Base-by-base conservation (phyloP, 2,797 vertebrate species). In the Hydrolagus colliei region DNA sequence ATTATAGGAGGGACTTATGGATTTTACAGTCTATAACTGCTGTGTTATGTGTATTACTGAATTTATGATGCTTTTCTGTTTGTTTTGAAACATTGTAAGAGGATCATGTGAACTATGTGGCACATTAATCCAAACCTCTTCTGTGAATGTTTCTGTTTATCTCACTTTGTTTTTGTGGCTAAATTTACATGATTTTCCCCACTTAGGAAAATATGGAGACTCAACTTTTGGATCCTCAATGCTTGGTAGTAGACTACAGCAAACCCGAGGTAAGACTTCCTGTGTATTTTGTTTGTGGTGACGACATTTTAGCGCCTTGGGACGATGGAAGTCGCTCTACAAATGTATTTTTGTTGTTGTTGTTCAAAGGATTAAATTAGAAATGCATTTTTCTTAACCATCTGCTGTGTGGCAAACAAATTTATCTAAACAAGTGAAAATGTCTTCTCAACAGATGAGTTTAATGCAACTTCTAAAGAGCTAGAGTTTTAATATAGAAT, bases 181-280 rank as follows among this genome's bases (percentile, higher is more conserved):
- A 27, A 11, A 9, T 12, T 84, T 74, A 20, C 20, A 72, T 75
- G 18, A 32, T 11, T 74, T 86, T 11, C 18, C 32, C 13, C 2
- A 62, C 27, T 86, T 89, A 99, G 98, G 97, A 98, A 87, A 93
- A 92, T 14, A 87, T 99, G 91, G 95, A 96, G 89, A 94, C 87
- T 86, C 98, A 99, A 92, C 89, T 98, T 89, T 93, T 90, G 89
- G 93, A 96, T 86, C 97, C 98, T 86, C 93, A 91, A 86, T 95
- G 93, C 86, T 93, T 99, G 87, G 94, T 91, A 89, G 95, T 94
- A 14, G 98, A 99, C 92, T 97, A 96, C 88, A 98, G 97, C 92
- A 98, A 97, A 91, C 96, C 97, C 87, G 96, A 99, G 96, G 98
- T 99, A 87, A 90, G 91, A 86, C 13, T 86, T 85, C 72, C 59